Evolutionary conservation across 2,113 vertebrate species (phyloP).

Genomic region (Dicaeum eximium): DNA sequence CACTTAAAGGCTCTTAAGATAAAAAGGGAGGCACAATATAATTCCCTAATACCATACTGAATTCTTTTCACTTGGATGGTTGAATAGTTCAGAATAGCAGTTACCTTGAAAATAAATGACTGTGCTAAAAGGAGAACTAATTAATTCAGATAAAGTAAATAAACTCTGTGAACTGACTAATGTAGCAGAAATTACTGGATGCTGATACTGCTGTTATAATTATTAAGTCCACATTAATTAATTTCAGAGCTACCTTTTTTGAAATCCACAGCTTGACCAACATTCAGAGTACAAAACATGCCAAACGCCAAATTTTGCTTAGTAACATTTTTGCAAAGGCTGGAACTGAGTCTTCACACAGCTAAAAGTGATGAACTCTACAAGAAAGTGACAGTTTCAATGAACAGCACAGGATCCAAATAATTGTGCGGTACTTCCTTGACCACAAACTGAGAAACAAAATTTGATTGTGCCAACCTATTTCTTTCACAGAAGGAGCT

Average conservation of each 20-base stretch:
- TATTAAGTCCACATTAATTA: constrained; percentile 58
- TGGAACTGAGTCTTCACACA: background rate
- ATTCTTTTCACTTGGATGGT: constrained; percentile 9
- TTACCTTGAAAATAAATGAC: constrained; percentile 54
- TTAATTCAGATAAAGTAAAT: constrained; percentile 62
- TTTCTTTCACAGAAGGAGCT: background rate
- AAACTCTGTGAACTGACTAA: constrained; percentile 53
- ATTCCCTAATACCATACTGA: background rate
- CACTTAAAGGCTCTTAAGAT: constrained; percentile 1
- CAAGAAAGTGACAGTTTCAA: background rate
- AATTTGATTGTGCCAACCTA: background rate
- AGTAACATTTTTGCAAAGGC: background rate
- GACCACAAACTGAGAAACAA: background rate
- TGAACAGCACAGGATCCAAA: background rate
- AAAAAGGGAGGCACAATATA: background rate
- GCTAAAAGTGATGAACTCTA: background rate
- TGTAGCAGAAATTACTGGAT: constrained; percentile 48
- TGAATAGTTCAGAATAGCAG: constrained; percentile 10
- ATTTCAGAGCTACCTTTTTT: constrained; percentile 39
- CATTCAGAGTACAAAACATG: background rate
- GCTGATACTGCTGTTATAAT: constrained; percentile 58
- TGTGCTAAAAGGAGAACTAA: constrained; percentile 41
- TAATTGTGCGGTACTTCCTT: background rate
- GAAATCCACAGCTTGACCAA: constrained; percentile 22
- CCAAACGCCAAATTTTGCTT: constrained; percentile 3